Conservation (phyloP, 1,140 invertebrate species). For the Trypoxylus dichotomus region DNA sequence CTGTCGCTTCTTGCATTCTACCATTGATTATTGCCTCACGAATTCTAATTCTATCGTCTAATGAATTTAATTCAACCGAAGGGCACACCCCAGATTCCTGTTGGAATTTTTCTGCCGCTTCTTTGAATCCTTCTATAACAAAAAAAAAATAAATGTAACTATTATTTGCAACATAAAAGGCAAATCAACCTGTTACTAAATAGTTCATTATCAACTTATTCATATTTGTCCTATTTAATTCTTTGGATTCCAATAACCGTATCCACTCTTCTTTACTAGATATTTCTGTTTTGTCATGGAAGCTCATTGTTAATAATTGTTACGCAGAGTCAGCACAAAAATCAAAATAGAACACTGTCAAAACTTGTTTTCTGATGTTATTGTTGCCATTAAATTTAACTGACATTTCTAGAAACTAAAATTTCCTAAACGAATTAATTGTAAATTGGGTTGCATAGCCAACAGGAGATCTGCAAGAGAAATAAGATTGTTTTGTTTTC, state of each 20-base stretch:
- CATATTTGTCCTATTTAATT: conserved; percentile 88
- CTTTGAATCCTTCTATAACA: conserved; percentile 91
- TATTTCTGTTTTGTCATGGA: conserved; percentile 52
- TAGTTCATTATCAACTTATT: conserved; percentile 99
- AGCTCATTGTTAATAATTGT: conserved; percentile 48
- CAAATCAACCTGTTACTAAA: conserved; percentile 83
- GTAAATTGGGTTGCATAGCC: no score
- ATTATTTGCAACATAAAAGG: not conserved
- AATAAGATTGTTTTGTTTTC: no score
- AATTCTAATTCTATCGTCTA: conserved; percentile 94
- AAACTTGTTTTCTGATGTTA: not conserved
- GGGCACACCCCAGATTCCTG: conserved; percentile 89
- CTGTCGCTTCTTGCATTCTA: conserved; percentile 89
- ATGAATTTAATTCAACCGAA: conserved; percentile 81
- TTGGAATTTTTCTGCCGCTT: conserved; percentile 96
- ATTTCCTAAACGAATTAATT: no score
- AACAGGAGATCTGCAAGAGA: no score
- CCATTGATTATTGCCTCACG: conserved; percentile 93
- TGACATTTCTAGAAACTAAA: no score
- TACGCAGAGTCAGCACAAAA: conserved; percentile 5
- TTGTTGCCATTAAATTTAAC: no score
- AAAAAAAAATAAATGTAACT: not conserved
- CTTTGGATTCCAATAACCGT: conserved; percentile 71
- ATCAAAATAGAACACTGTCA: not conserved
- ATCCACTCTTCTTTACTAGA: conserved; percentile 67